Evolutionary conservation across 2,113 vertebrate genomes (phyloP).

Genomic region (Camelus dromedarius): DNA sequence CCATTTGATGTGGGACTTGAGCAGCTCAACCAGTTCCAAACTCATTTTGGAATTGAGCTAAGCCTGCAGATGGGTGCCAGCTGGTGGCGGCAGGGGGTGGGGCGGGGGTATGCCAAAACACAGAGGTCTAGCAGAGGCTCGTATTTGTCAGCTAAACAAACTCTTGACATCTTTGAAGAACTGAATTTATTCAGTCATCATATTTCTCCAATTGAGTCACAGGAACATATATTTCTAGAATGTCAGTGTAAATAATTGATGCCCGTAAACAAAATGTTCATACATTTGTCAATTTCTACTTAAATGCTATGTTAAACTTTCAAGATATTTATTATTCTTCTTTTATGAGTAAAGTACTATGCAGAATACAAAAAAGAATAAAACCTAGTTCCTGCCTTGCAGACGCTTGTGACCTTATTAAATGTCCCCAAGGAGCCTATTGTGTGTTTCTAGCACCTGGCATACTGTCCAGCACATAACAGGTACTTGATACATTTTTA

Average conservation of each 20-base stretch:
- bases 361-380: neutral
- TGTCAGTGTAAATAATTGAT: conserved; percentile 46
- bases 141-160: conserved; percentile 5
- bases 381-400: neutral
- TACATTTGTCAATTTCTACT: conserved; percentile 41
- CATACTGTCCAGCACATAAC: neutral
- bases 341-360: conserved; percentile 23
- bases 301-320: conserved; percentile 34
- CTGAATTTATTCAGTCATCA: conserved; percentile 7
- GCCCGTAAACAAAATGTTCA: neutral
- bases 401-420: neutral
- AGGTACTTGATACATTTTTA: neutral
- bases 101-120: neutral
- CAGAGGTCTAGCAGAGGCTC: neutral
- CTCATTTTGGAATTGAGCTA: neutral
- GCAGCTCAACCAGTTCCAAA: neutral
- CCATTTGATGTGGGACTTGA: neutral
- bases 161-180: conserved; percentile 40
- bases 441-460: neutral
- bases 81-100: neutral
- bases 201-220: conserved; percentile 28
- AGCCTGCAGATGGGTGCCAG: neutral
- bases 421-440: neutral
- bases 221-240: conserved; percentile 39
- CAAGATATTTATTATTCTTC: neutral